Percentiles rank a stretch among this genome's conserved stretches.
Conservation (phyloP, 2,888 invertebrate genomes). For the Plemyria rubiginata region DNA sequence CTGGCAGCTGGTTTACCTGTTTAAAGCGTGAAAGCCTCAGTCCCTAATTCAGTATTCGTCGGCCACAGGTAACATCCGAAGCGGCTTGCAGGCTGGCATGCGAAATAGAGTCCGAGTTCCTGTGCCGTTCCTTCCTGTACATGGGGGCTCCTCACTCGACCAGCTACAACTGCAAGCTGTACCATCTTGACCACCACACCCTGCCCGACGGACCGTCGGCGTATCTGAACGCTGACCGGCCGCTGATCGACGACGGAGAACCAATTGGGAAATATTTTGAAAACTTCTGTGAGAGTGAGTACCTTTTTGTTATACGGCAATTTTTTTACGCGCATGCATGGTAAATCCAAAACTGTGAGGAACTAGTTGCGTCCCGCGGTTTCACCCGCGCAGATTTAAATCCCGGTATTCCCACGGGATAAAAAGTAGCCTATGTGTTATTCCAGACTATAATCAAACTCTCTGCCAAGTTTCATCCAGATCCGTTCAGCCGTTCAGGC, state of each 20-base stretch:
- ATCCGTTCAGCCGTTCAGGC: no score
- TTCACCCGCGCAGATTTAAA: no score
- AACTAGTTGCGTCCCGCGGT: no score
- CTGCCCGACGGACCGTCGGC: conserved; percentile 96
- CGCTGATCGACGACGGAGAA: conserved; percentile 95
- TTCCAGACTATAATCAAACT: no score
- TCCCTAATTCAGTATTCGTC: conserved; percentile 42
- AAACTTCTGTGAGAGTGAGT: conserved; percentile 95
- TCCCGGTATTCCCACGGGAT: no score
- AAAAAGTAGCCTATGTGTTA: no score
- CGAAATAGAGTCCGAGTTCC: conserved; percentile 96
- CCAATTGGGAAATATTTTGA: conserved; percentile 95
- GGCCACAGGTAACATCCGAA: conserved; percentile 90
- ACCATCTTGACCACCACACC: conserved; percentile 96
- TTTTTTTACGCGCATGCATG: no score
- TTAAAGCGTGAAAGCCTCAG: neutral
- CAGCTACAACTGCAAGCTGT: conserved; percentile 95
- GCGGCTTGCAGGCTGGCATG: conserved; percentile 95
- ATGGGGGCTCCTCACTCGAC: conserved; percentile 91
- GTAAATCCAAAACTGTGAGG: no score
- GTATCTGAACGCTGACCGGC: conserved; percentile 94
- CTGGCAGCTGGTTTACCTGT: neutral
- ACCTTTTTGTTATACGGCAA: conserved; percentile 23
- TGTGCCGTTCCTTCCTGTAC: conserved; percentile 94
- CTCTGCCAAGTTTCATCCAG: no score